phyloP scores from a whole-genome alignment of 2,113 vertebrate species.

The Melanocharis versteri region DNA sequence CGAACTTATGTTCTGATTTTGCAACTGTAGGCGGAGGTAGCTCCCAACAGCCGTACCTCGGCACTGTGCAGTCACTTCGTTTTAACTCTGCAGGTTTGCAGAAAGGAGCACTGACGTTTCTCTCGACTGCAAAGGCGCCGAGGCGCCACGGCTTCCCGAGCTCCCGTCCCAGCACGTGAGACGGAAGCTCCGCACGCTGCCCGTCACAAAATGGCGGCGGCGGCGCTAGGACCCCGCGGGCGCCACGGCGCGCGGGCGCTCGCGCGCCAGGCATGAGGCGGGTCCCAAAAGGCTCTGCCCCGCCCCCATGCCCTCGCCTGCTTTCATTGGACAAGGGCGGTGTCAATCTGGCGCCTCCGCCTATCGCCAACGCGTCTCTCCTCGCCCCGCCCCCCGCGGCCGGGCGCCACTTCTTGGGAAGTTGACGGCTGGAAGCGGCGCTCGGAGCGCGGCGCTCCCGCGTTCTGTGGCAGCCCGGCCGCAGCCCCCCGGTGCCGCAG shows the following conservation, averaged over 20 bases:
- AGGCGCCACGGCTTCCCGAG: accelerated
- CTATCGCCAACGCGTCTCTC: neutral
- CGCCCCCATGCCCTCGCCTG: accelerated
- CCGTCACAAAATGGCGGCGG: neutral
- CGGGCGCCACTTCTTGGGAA: neutral
- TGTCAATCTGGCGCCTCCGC: neutral
- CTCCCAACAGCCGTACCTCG: neutral
- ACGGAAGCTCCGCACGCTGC: accelerated
- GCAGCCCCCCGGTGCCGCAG: accelerated
- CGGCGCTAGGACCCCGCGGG: neutral
- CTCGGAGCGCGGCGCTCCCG: accelerated
- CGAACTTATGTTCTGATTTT: accelerated
- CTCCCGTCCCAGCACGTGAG: accelerated
- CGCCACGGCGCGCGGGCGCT: accelerated
- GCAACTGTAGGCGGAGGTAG: accelerated
- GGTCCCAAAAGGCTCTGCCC: accelerated
- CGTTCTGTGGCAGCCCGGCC: accelerated
- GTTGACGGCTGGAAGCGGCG: neutral
- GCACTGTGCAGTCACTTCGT: accelerated
- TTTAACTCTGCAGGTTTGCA: accelerated
- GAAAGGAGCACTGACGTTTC: accelerated
- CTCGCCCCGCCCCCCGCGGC: neutral
- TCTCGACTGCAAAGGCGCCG: accelerated
- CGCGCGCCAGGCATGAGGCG: accelerated
- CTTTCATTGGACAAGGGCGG: accelerated